phyloP scores from a whole-genome alignment of 2,888 invertebrate species.

The Linnaemya vulpina region DNA sequence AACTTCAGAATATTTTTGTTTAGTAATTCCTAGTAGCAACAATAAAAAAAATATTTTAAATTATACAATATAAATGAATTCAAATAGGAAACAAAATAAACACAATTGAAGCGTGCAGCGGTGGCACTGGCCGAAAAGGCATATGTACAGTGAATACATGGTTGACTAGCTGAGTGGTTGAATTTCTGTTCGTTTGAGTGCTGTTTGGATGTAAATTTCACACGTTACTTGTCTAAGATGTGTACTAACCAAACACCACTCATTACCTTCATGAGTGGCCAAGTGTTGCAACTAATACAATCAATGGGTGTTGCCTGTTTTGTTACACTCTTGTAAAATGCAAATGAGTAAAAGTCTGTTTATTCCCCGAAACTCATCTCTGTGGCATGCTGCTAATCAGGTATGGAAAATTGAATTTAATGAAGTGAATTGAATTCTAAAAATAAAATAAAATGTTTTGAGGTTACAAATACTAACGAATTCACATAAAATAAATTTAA shows the following conservation, averaged over 20 bases:
- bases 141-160: constrained; percentile 18
- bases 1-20: not conserved
- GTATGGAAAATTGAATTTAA: not conserved
- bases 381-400: not conserved
- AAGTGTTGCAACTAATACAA: constrained; percentile 4
- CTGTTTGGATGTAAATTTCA: constrained; percentile 26
- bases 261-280: not conserved
- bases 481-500: too few relatives aligned
- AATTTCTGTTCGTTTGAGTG: constrained; percentile 14
- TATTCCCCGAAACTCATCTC: constrained; percentile 16
- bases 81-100: constrained; percentile 44
- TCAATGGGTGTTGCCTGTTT: constrained; percentile 17
- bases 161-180: constrained; percentile 43
- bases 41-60: not conserved
- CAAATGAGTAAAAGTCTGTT: not conserved
- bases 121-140: not conserved
- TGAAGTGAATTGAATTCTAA: too few relatives aligned
- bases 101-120: constrained; percentile 46
- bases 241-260: constrained; percentile 1
- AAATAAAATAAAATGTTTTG: too few relatives aligned
- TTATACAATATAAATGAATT: constrained; percentile 35
- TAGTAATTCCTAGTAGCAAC: not conserved
- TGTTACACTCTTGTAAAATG: not conserved
- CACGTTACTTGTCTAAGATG: constrained; percentile 12
- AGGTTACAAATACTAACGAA: too few relatives aligned